A percentile compares a stretch with the other conserved stretches of the same genome.
These are phyloP conservation scores for Melitaea cinxia DNA, from an alignment of 1,140 invertebrate species.

Conservation along the genomic window DNA sequence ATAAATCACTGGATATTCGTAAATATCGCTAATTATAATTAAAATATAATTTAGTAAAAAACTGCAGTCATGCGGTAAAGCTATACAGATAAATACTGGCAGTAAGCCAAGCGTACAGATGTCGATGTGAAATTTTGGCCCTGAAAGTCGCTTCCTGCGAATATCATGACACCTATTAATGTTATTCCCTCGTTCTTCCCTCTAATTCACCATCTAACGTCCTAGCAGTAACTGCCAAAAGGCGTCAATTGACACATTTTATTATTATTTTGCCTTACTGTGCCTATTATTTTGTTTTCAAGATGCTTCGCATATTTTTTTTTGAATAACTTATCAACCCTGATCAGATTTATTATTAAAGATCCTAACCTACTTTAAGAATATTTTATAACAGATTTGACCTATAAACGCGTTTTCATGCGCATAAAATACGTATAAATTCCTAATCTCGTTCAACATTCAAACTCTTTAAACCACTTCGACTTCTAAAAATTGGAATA, in stretches of 20 bases:
- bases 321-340: conserved; percentile 17
- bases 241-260: conserved; percentile 18
- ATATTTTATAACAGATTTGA: conserved; percentile 23
- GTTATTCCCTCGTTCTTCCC: conserved; percentile 36
- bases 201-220: conserved; percentile 26
- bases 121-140: conserved; percentile 51
- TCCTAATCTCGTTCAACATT: conserved; percentile 18
- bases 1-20: background rate
- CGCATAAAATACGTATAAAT: conserved; percentile 12
- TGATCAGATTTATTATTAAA: conserved; percentile 25
- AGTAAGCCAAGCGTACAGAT: conserved; percentile 51
- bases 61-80: conserved; percentile 22
- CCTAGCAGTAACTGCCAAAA: conserved; percentile 25
- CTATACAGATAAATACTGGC: conserved; percentile 41
- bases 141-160: conserved; percentile 30
- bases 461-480: conserved; percentile 34
- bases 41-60: conserved; percentile 17
- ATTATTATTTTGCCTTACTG: conserved; percentile 4
- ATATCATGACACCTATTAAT: conserved; percentile 55
- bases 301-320: conserved; percentile 4
- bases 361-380: conserved; percentile 20
- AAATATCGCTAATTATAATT: background rate
- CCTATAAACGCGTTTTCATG: conserved; percentile 10
- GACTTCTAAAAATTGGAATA: conserved; percentile 31
- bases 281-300: conserved; percentile 7